Evolutionary conservation across 1,140 invertebrate genomes (phyloP).

Genomic region (Trachymyrmex cornetzi): DNA sequence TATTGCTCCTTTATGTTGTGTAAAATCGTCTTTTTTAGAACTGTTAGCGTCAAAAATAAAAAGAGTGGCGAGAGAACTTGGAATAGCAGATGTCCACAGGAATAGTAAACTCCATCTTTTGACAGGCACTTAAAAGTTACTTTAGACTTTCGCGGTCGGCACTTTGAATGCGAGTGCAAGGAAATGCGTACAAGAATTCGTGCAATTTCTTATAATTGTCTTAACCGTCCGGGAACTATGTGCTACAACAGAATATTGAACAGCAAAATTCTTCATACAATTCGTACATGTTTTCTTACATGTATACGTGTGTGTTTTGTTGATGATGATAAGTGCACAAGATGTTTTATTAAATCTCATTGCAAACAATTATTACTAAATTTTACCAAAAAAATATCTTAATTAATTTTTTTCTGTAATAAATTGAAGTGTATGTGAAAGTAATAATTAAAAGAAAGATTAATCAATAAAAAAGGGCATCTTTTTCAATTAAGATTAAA

Average conservation of each 20-base stretch:
- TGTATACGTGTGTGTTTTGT: background rate
- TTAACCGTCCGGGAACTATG: background rate
- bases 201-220: slow-evolving; percentile 32
- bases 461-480: no score
- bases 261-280: background rate
- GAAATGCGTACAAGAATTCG: slow-evolving; percentile 22
- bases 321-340: background rate
- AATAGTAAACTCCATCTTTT: slow-evolving; percentile 42
- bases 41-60: slow-evolving; percentile 45
- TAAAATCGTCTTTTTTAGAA: slow-evolving; percentile 7
- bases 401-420: no score
- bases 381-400: background rate
- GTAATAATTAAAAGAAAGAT: no score
- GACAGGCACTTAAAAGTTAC: slow-evolving; percentile 52
- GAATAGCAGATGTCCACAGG: slow-evolving; percentile 40
- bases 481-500: background rate
- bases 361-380: background rate
- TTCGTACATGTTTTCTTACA: background rate
- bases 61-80: background rate
- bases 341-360: background rate
- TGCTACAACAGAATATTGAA: background rate
- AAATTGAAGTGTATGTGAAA: no score
- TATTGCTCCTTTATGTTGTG: background rate
- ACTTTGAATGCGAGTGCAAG: slow-evolving; percentile 27
- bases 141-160: slow-evolving; percentile 30